Evolutionary conservation across 2,113 vertebrate genomes (phyloP).

Genomic region (Tupaia tana): DNA sequence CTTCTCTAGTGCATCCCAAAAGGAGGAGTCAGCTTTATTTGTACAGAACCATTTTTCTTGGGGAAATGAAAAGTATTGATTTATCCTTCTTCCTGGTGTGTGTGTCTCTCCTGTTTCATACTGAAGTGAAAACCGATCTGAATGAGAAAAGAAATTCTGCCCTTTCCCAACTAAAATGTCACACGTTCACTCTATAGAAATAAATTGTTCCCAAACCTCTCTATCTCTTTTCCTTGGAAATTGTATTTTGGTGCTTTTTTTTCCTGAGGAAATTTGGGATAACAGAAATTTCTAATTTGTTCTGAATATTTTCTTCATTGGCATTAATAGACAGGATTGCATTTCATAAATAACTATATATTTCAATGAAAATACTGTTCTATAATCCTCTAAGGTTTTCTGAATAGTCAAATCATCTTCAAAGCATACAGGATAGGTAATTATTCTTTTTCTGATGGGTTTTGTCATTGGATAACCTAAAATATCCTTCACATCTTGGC

Average conservation of each 20-base stretch:
- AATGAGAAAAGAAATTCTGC: slow-evolving; percentile 50
- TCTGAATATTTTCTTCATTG: background rate
- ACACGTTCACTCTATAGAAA: background rate
- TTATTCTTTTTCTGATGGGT: background rate
- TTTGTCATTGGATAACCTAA: background rate
- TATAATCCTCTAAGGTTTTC: background rate
- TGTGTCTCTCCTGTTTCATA: slow-evolving; percentile 16
- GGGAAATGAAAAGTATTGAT: slow-evolving; percentile 69
- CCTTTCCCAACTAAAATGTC: slow-evolving; percentile 14
- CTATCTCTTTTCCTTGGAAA: background rate
- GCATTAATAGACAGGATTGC: background rate
- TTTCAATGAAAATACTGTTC: background rate
- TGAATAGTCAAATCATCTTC: background rate
- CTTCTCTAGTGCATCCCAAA: background rate
- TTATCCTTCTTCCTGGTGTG: slow-evolving; percentile 8
- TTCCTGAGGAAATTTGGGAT: background rate
- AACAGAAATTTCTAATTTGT: slow-evolving; percentile 11
- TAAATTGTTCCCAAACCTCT: background rate
- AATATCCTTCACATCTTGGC: background rate
- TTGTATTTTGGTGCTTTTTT: background rate
- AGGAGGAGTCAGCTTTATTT: slow-evolving; percentile 36
- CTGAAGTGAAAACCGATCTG: slow-evolving; percentile 52
- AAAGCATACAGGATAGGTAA: background rate
- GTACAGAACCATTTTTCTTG: slow-evolving; percentile 45
- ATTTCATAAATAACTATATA: background rate